Evolutionary conservation across 2,888 invertebrate species (phyloP), one percentile per base, ranked within the genome.

Genomic region (Osmoderma eremita): DNA sequence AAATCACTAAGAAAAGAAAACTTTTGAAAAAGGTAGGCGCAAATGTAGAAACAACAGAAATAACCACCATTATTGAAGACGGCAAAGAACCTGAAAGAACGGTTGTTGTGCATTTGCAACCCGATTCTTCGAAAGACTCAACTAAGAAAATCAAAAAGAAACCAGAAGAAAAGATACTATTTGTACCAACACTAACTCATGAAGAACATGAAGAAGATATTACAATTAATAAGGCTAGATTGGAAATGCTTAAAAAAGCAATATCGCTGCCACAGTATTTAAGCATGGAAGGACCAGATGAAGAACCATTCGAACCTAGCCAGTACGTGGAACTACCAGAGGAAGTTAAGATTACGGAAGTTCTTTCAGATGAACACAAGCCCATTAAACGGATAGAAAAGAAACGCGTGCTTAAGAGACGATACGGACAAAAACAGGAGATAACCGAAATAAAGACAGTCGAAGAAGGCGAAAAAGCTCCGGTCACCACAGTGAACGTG

Each of bases 41-140:
- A 1, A 68, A 71, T n/a, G 62, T 74, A 68, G 74, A 76, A 70
- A 71, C 74, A 15, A 75, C 75, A 30, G 72, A 76, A 73, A 75
- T 77, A 18, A 71, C 72, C 5, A 76, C 75, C 3, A 65, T 76
- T 0, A 56, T 80, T 30, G 80, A 81, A 22, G 78, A 79, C 45
- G 72, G 71, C 15, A 72, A 83, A 70, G 75, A 80, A 48, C 83
- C 84, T 0, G 74, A 79, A 8, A 77, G 67, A 64, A 76, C 78
- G 49, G 74, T 77, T 17, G 64, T 63, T 15, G 75, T 76, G 17
- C 65, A 67, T 63, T 38, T 69, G 51, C 69, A 75, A 20, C 36
- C 24, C 15, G 22, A 22, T 4, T n/a, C 3, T 13, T 10, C 39
- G 30, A 63, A 69, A 24, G 70, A 70, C 63, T 53, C 71, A 72